Base-by-base conservation (phyloP, 1,140 invertebrate genomes). In the Riptortus pedestris region DNA sequence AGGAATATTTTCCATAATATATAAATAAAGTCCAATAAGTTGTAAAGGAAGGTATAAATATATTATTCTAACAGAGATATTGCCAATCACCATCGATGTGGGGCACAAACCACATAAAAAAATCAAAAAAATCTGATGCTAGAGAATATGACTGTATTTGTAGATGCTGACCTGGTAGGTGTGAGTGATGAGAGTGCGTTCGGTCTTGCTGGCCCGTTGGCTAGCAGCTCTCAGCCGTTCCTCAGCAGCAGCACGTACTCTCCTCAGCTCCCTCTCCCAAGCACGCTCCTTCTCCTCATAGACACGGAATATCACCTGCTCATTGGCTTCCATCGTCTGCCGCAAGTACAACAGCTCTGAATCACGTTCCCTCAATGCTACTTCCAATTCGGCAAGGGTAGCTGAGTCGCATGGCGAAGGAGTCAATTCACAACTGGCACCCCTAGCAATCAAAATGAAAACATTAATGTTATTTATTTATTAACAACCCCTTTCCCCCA, bases 301-400 rank as follows among this genome's bases (percentile, higher is more conserved):
- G 1, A 68, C 70, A 31, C 66, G 77, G 72, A 87, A 84, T 69
- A 88, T 87, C 65, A 85, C 85, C 72, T 85, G 82, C 72, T 88
- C 86, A 75, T 87, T 88, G 71, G 86, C 83, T 70, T 88, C 86
- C 84, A 88, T 86, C 2, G 85, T 86, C 72, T 87, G 84, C 22
- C 85, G 72, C 18, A 88, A 74, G 68, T 84, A 84, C 52, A 80
- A 81, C 31, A 88, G 80, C 73, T 88, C 85, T 12, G 83, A 83
- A 69, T 88, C 86, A 59, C 85, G 80, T 71, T 88, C 85, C 69
- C 83, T 76, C 2, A 88, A 73, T 16, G 85, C 79, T 66, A 81
- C 83, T 74, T 91, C 89, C 65, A 90, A 76, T 70, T 91, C 88
- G 0, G 86, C 85, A 4, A 90, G 51, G n/a, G 65, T 67, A 5